A percentile compares a stretch with the other conserved stretches of the same genome.
These are phyloP conservation scores for Aldrovandia affinis DNA, from an alignment of 2,797 vertebrate species.

Conservation along the genomic window DNA sequence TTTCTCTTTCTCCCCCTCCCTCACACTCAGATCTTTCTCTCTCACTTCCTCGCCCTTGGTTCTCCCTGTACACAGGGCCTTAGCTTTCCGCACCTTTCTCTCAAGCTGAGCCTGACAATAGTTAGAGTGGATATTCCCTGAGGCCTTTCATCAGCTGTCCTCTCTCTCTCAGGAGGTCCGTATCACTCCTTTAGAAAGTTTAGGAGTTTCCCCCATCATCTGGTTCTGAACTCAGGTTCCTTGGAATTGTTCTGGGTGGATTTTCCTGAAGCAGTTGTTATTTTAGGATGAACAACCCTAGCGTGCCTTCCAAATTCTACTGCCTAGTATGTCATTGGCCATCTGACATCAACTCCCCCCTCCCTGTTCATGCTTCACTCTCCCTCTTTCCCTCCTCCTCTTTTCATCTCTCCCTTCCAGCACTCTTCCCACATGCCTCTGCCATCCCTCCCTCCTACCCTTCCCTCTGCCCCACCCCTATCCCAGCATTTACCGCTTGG, in stretches of 20 bases:
- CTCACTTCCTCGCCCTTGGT: neutral
- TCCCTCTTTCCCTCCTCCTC: neutral
- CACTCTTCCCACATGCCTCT: neutral
- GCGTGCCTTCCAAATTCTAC: slow-evolving; percentile 29
- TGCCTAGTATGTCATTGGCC: slow-evolving; percentile 29
- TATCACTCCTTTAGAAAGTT: neutral
- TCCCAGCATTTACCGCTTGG: neutral
- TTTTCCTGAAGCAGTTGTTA: slow-evolving; percentile 25
- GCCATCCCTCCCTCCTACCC: neutral
- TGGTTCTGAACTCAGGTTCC: neutral
- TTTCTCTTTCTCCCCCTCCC: neutral
- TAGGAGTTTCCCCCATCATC: neutral
- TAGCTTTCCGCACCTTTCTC: neutral
- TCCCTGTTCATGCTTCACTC: neutral
- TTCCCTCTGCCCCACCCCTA: neutral
- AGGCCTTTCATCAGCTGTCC: neutral
- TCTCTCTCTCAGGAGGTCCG: neutral
- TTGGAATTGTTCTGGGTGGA: neutral
- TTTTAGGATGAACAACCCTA: slow-evolving; percentile 27
- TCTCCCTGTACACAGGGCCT: neutral
- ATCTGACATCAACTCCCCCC: slow-evolving; percentile 36
- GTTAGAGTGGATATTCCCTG: neutral
- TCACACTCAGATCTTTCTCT: neutral
- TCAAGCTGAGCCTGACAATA: too few relatives aligned
- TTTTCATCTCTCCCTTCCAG: neutral